Evolutionary conservation across 2,797 vertebrate genomes (phyloP).

Genomic region (Morus bassanus): DNA sequence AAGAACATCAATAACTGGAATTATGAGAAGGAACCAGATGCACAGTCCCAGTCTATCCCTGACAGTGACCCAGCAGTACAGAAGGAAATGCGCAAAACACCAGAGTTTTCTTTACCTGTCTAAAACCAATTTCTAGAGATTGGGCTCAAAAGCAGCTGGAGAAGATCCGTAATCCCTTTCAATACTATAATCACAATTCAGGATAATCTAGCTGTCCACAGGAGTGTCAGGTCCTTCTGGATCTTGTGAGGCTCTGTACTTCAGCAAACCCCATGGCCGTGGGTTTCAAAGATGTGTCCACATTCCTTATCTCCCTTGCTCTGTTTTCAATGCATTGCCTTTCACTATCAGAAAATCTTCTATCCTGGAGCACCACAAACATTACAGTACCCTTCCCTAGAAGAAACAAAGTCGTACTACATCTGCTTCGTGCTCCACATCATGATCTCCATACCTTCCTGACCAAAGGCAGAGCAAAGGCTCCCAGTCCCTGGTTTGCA

Average conservation of each 20-base stretch:
- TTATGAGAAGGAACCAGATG: not conserved
- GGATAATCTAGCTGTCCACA: not conserved
- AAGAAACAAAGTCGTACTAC: not conserved
- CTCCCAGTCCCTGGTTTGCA: not conserved
- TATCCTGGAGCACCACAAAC: not conserved
- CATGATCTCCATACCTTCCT: not conserved
- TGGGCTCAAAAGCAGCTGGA: not conserved
- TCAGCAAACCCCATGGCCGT: not conserved
- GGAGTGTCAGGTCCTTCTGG: not conserved
- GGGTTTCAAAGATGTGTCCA: not conserved
- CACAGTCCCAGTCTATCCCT: not conserved
- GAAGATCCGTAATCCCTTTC: not conserved
- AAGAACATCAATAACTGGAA: slow-evolving; percentile 36
- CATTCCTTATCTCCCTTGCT: not conserved
- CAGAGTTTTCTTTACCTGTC: not conserved
- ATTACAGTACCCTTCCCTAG: not conserved
- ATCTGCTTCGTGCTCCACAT: accelerated
- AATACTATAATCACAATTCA: not conserved
- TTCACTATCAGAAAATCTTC: not conserved
- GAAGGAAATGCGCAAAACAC: not conserved
- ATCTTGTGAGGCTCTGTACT: not conserved
- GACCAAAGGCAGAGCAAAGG: not conserved
- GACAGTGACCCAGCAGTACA: not conserved
- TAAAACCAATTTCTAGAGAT: not conserved
- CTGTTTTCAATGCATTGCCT: not conserved